Evolutionary conservation across 2,888 invertebrate species (phyloP), one percentile per base, ranked within the genome.

Genomic region (Cinara cedri): DNA sequence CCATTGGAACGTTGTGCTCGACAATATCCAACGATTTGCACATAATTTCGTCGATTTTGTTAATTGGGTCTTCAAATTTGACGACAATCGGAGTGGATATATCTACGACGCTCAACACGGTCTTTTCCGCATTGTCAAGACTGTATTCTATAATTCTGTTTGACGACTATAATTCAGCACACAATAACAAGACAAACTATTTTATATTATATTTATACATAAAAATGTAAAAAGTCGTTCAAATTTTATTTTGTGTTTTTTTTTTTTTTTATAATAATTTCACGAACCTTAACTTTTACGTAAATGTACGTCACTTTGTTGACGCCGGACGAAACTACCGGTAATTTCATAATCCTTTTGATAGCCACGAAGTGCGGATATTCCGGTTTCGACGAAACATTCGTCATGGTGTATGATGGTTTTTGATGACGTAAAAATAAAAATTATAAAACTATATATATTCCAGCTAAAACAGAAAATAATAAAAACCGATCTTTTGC

Each of bases 1-100:
- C 92, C 1, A 92, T 90, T 0, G 96, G 96, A 68, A 94, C 91
- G 81, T 90, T 89, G 84, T 92, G 90, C 85, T 96, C 95, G n/a
- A 96, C 91, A 55, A 92, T 89, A 83, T 95, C 94, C 82, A 96
- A 89, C 80, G 94, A 93, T 85, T 90, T 91, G 87, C 94, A 95
- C 82, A 96, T 90, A 82, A 94, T 88, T 82, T 88, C 88, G 86
- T 94, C 94, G 55, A 94, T 88, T 81, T 90, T 90, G 46, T 88
- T 88, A 13, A 94, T 87, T 0, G 95, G 95, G 0, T 89, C 88
- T 84, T 92, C 91, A 70, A 93, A 88, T 55, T 93, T 87, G 72
- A 90, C 89, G 0, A 93, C 90, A 0, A 92, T 90, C 0, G 95
- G 94, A 72, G 90, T 87, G 0, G 95, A 91, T 14, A 91, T 89